These are phyloP conservation scores for Spicauda simplicius DNA, from an alignment of 2,888 invertebrate genomes.

Conservation along the genomic window DNA sequence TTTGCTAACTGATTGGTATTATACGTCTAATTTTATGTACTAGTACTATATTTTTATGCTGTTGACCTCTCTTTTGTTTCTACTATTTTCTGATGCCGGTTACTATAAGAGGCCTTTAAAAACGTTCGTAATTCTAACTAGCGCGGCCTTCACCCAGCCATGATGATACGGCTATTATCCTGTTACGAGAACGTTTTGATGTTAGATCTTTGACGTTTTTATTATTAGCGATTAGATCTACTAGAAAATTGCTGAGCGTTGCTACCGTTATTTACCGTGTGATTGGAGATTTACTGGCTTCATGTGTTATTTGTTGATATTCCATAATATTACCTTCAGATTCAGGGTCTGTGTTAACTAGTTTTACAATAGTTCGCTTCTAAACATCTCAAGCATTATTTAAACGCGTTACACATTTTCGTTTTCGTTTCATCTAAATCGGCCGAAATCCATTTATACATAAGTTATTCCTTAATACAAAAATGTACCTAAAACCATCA, in stretches of 20 bases:
- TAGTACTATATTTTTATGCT: neutral
- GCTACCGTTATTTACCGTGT: neutral
- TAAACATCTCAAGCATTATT: too few species aligned
- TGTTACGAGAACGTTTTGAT: slow-evolving; percentile 16
- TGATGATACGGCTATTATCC: slow-evolving; percentile 28
- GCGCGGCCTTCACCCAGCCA: slow-evolving; percentile 17
- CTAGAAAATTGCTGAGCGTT: slow-evolving; percentile 10
- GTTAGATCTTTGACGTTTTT: slow-evolving; percentile 10
- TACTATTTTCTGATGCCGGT: neutral
- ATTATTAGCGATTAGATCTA: slow-evolving; percentile 17
- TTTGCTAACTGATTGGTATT: too few species aligned
- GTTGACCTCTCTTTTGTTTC: neutral
- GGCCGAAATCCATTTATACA: too few species aligned
- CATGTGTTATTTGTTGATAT: too few species aligned
- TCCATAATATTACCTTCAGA: too few species aligned
- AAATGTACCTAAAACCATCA: too few species aligned
- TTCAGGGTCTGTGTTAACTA: too few species aligned
- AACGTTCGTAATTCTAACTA: slow-evolving; percentile 15
- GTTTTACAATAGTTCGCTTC: too few species aligned
- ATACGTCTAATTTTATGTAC: neutral
- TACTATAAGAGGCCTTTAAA: slow-evolving; percentile 20
- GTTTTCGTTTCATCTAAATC: too few species aligned
- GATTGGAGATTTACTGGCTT: too few species aligned
- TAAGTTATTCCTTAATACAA: too few species aligned
- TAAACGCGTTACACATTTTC: too few species aligned